Evolutionary conservation across 2,797 vertebrate genomes (phyloP).

Genomic region (Sarcophilus harrisii): DNA sequence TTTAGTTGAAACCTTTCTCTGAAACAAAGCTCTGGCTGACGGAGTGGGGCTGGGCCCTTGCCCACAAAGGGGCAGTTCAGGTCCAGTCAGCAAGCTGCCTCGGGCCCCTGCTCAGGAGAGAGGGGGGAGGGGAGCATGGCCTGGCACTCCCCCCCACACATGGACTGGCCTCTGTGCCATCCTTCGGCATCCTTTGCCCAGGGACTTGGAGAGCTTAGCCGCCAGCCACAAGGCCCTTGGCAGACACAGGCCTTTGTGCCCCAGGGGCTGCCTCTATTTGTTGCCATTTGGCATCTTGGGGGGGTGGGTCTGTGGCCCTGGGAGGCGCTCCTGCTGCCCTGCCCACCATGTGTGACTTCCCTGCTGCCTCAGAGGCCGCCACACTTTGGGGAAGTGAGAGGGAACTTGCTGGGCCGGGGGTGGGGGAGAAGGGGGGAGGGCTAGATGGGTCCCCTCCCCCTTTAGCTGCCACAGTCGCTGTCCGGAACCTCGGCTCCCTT

Average conservation of each 20-base stretch:
- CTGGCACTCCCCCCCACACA: too few species aligned
- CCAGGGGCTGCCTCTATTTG: background rate
- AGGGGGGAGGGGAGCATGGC: too few species aligned
- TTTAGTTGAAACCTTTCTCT: slow-evolving; percentile 42
- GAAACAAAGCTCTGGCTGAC: too few species aligned
- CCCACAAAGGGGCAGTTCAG: too few species aligned
- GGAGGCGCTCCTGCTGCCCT: background rate
- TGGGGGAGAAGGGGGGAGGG: too few species aligned
- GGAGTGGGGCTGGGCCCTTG: too few species aligned
- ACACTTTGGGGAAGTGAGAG: background rate
- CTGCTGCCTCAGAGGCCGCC: too few species aligned
- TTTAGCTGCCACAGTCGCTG: background rate
- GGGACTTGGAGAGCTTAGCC: background rate
- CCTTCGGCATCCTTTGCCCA: too few species aligned
- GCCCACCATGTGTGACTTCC: too few species aligned
- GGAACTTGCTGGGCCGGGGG: background rate
- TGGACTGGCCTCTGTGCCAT: too few species aligned
- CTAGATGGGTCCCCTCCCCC: background rate
- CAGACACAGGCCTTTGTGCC: background rate
- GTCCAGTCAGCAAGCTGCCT: too few species aligned
- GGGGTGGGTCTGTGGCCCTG: background rate
- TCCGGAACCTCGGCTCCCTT: background rate
- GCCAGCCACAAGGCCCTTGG: background rate
- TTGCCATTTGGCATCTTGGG: background rate
- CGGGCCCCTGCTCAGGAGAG: too few species aligned